Percentiles rank a stretch among this genome's conserved stretches.
Conservation (phyloP, 2,113 vertebrate genomes). For the Brevimyrus niger region DNA sequence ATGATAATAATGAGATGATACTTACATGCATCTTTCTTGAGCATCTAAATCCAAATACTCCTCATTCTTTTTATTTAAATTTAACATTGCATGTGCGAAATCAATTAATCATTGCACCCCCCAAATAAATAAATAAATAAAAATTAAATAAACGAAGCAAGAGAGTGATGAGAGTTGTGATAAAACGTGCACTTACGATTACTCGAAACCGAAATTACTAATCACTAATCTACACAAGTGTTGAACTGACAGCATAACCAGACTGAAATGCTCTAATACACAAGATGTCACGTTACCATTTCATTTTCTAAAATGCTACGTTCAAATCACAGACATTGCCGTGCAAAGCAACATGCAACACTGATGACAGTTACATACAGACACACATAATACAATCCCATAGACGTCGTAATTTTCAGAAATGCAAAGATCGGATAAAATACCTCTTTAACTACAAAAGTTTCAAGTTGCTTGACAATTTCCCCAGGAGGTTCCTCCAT, state of each 20-base stretch:
- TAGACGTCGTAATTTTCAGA: not conserved
- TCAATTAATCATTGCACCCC: not conserved
- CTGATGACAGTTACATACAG: not conserved
- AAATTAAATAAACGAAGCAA: not conserved
- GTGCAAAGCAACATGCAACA: not conserved
- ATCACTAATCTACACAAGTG: not conserved
- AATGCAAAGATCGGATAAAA: not conserved
- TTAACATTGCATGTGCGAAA: not conserved
- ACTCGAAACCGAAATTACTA: not conserved
- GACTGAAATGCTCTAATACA: not conserved
- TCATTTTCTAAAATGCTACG: not conserved
- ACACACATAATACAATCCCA: not conserved
- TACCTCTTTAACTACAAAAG: constrained; percentile 43
- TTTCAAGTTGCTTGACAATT: constrained; percentile 47
- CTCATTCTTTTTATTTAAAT: not conserved
- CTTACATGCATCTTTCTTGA: too few relatives aligned
- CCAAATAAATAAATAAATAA: not conserved
- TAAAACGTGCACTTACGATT: not conserved
- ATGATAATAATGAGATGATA: too few relatives aligned
- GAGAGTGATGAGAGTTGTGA: not conserved
- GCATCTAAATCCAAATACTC: too few relatives aligned
- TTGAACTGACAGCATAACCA: not conserved
- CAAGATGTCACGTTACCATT: not conserved
- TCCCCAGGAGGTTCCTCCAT: constrained; percentile 24
- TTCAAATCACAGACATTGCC: not conserved